These are phyloP conservation scores for Apocheima hispidaria DNA, from an alignment of 2,888 invertebrate genomes.

Conservation along the genomic window DNA sequence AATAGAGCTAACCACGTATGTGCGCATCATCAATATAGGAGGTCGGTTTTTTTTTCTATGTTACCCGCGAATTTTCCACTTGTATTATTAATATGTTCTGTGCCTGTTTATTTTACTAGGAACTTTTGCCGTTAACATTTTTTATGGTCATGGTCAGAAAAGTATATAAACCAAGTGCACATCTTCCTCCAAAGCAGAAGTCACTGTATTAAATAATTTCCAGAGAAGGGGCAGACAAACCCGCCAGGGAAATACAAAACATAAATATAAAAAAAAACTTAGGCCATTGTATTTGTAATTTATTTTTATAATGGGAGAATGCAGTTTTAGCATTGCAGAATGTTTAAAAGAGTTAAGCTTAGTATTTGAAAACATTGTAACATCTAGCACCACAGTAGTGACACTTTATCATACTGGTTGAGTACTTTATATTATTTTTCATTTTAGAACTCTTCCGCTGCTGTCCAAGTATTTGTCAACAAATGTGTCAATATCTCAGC, in stretches of 20 bases:
- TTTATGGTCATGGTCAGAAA: neutral
- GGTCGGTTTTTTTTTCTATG: conserved; percentile 49
- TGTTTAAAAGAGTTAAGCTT: neutral
- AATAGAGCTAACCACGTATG: conserved; percentile 50
- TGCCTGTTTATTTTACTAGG: too few relatives aligned
- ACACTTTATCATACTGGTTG: neutral
- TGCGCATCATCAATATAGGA: conserved; percentile 40
- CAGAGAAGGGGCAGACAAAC: too few relatives aligned
- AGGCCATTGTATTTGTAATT: neutral
- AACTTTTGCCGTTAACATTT: too few relatives aligned
- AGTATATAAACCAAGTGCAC: too few relatives aligned
- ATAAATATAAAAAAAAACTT: too few relatives aligned
- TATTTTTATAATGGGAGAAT: neutral
- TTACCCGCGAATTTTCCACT: neutral
- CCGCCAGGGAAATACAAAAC: too few relatives aligned
- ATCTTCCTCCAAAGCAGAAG: neutral
- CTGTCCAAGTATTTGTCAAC: conserved; percentile 53
- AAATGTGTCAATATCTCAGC: conserved; percentile 63
- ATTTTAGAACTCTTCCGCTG: conserved; percentile 17
- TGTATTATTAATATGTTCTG: too few relatives aligned
- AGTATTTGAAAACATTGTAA: neutral
- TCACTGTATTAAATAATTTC: neutral
- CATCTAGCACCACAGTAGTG: neutral
- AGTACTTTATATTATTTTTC: neutral
- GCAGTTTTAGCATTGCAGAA: neutral